Evolutionary conservation across 2,113 vertebrate genomes (phyloP).

Genomic region (Cochlearius cochlearius): DNA sequence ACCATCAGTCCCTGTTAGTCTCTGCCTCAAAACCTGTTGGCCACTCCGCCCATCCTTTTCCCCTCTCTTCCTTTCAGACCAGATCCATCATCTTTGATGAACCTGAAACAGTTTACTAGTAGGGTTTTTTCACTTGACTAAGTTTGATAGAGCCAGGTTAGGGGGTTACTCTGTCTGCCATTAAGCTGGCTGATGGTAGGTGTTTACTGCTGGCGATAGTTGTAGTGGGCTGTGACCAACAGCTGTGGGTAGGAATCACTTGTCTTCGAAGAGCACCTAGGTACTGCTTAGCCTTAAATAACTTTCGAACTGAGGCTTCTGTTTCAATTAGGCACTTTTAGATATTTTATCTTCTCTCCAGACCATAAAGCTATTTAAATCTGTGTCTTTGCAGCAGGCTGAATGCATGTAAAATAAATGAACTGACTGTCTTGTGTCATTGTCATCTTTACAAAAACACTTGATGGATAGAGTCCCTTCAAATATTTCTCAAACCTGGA

Average conservation of each 20-base stretch:
- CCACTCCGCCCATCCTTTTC: not conserved
- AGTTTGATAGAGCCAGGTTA: not conserved
- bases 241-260: not conserved
- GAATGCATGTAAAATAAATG: not conserved
- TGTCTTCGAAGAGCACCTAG: not conserved
- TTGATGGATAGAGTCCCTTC: not conserved
- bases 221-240: not conserved
- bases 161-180: not conserved
- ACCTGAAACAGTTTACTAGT: not conserved
- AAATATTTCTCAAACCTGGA: not conserved
- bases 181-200: not conserved
- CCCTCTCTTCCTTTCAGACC: not conserved
- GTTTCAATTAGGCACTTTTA: not conserved
- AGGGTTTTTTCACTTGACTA: not conserved
- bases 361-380: not conserved
- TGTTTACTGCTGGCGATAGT: not conserved
- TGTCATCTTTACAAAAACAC: not conserved
- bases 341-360: not conserved
- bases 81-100: not conserved
- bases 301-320: not conserved
- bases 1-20: not conserved
- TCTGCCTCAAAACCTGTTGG: not conserved
- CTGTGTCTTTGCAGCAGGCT: rapidly evolving
- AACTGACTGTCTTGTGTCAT: not conserved
- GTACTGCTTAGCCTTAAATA: not conserved